Evolutionary conservation across 2,797 vertebrate genomes (phyloP), one percentile per base, ranked within the genome.

Genomic region (Myotis pilosus): DNA sequence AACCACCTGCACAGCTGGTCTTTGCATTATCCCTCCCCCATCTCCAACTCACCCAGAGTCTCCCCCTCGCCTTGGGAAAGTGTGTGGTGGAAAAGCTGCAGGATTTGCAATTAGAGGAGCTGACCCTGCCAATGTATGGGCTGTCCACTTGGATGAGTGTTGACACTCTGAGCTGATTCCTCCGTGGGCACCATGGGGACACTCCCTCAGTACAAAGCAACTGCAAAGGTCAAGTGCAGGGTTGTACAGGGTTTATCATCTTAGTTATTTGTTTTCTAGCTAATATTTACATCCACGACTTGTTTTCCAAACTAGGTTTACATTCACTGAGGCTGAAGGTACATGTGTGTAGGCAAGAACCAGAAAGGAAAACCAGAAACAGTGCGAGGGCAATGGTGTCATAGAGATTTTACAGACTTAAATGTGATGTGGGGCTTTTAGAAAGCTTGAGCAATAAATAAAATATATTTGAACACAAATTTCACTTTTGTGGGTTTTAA

Each of bases 281-380:
- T 71, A 19, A 80, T 25, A 57, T 78, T 66, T 71, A 28, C 3
- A 22, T 33, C 30, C 5, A 20, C 20, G 23, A 25, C 47, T 68
- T 38, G 28, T 15, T 82, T 88, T 62, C 33, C n/a, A 2, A 8
- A 16, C 19, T 23, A 36, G 15, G 55, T 62, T n/a, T 47, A 60
- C 7, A 36, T 25, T 28, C 28, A 72, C 19, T 0, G 22, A 33
- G 68, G 38, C 23, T 28, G 36, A 55, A 79, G 66, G 23, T 2
- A 5, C 2, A 6, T 0, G 3, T 25, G 13, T 4, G 2, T 2
- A 64, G 36, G n/a, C 12, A 2, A 41, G 33, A 30, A 19, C 19
- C 69, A 17, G 22, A 33, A 57, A 8, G 3, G 12, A 41, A 91
- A 66, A 66, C 9, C 51, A 44, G 23, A 23, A 28, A 8, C 33